These are phyloP conservation scores for Leptosomus discolor DNA, from an alignment of 2,113 vertebrate species.

Conservation along the genomic window DNA sequence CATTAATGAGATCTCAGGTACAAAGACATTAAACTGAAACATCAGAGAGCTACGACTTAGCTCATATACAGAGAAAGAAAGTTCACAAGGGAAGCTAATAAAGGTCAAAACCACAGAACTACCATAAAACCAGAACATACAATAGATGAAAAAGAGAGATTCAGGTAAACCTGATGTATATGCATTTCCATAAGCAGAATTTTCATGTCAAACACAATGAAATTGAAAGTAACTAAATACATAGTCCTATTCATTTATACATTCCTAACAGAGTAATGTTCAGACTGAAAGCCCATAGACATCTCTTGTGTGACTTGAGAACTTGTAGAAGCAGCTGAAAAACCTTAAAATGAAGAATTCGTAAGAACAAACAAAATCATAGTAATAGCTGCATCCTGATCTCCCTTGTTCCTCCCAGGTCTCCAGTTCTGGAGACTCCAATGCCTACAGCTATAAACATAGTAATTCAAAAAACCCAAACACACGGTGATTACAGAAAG, in stretches of 20 bases:
- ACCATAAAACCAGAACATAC: not conserved
- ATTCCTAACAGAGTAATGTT: not conserved
- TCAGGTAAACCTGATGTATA: not conserved
- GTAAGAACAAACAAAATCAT: not conserved
- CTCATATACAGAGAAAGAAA: not conserved
- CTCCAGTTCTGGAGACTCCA: not conserved
- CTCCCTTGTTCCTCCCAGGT: not conserved
- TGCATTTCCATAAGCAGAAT: not conserved
- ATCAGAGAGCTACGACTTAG: conserved; percentile 34
- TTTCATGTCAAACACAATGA: not conserved
- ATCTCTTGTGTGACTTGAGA: not conserved
- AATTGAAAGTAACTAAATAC: not conserved
- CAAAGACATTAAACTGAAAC: conserved; percentile 56
- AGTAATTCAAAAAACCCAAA: not conserved
- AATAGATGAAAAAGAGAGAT: not conserved
- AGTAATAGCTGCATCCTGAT: not conserved
- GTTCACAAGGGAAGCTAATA: conserved; percentile 38
- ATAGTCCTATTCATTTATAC: not conserved
- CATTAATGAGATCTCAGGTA: conserved; percentile 54
- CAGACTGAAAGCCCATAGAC: not conserved
- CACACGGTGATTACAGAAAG: not conserved
- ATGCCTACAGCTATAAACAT: not conserved
- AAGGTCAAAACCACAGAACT: conserved; percentile 25
- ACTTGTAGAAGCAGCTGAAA: not conserved
- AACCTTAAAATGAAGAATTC: not conserved